Evolutionary conservation across 2,888 invertebrate species (phyloP).

Genomic region (Nephrocerus scutellatus): DNA sequence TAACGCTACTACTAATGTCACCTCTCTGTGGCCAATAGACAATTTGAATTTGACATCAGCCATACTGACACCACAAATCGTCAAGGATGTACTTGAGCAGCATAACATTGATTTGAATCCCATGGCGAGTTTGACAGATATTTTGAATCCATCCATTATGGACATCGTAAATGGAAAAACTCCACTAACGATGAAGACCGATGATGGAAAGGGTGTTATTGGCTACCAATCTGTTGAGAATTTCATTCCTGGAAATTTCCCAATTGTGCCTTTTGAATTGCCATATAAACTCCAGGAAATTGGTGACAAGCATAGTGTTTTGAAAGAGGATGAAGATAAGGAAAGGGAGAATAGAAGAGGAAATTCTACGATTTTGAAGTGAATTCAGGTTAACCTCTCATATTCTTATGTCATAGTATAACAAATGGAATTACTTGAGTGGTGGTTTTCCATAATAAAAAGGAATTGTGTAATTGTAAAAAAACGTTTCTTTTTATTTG

Average conservation of each 20-base stretch:
- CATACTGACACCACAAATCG: constrained; percentile 28
- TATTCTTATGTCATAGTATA: too few species aligned
- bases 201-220: constrained; percentile 13
- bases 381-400: too few species aligned
- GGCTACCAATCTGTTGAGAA: constrained; percentile 32
- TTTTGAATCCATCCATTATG: constrained; percentile 30
- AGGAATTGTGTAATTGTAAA: too few species aligned
- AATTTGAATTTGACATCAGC: constrained; percentile 34
- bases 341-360: neutral
- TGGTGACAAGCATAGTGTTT: too few species aligned
- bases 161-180: constrained; percentile 35
- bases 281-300: constrained; percentile 17
- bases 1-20: constrained; percentile 17
- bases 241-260: constrained; percentile 35
- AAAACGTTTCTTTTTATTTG: too few species aligned
- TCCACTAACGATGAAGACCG: constrained; percentile 23
- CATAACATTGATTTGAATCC: constrained; percentile 36
- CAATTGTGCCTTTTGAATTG: constrained; percentile 36
- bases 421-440: too few species aligned
- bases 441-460: too few species aligned
- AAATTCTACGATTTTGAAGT: neutral
- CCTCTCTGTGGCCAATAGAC: constrained; percentile 28
- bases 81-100: constrained; percentile 29
- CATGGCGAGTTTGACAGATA: constrained; percentile 27
- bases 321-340: neutral